Conservation (phyloP, 2,888 invertebrate genomes). For the Drosophila recens region DNA sequence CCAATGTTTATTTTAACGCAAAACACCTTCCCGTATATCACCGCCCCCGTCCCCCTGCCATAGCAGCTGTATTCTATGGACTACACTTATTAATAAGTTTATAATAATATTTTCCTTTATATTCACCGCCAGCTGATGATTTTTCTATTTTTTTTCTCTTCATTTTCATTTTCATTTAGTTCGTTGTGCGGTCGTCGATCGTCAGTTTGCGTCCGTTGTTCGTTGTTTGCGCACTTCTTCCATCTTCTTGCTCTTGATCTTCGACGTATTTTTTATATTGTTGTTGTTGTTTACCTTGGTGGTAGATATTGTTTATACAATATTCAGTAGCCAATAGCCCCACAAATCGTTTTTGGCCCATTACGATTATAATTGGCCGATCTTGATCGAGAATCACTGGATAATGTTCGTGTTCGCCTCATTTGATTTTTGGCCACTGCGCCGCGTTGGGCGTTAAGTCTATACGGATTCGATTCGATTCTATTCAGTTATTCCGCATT, state of each 20-base stretch:
- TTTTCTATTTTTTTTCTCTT: constrained; percentile 3
- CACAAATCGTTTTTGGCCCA: constrained; percentile 55
- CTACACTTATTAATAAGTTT: constrained; percentile 78
- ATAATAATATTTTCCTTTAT: constrained; percentile 65
- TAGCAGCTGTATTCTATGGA: constrained; percentile 40
- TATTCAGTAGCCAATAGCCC: constrained; percentile 44
- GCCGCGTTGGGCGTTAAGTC: constrained; percentile 8
- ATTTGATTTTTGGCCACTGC: constrained; percentile 22
- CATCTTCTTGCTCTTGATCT: neutral
- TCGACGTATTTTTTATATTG: constrained; percentile 10
- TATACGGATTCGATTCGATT: neutral
- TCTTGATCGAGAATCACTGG: constrained; percentile 38
- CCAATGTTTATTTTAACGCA: constrained; percentile 67
- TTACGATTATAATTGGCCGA: constrained; percentile 54
- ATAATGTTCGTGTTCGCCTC: constrained; percentile 46
- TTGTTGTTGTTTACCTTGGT: constrained; percentile 56
- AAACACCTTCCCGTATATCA: constrained; percentile 7
- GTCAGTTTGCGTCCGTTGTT: constrained; percentile 50
- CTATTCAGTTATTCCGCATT: constrained; percentile 31
- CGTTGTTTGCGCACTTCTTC: constrained; percentile 52
- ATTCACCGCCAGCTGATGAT: constrained; percentile 35
- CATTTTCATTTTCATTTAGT: constrained; percentile 34
- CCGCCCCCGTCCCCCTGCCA: neutral
- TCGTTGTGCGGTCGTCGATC: constrained; percentile 27
- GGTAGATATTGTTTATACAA: constrained; percentile 58